Percentiles rank a stretch among this genome's conserved stretches.
Evolutionary conservation across 2,113 vertebrate species (phyloP).

Genomic region (Neolamprologus tretocephalus): DNA sequence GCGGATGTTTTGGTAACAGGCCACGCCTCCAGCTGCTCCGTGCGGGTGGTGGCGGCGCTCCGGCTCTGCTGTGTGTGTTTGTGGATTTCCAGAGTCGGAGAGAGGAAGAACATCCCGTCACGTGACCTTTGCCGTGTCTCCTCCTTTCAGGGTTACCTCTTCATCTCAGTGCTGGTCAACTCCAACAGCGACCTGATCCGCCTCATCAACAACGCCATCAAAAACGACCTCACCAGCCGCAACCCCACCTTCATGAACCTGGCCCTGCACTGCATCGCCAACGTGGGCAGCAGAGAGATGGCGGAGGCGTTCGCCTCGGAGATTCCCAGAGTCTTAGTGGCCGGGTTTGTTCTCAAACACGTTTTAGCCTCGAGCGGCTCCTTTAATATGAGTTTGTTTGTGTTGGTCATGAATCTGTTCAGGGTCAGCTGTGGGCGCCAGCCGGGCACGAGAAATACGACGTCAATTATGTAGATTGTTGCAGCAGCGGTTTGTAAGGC

Average conservation of each 20-base stretch:
- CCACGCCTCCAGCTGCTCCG: neutral
- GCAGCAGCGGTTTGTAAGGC: neutral
- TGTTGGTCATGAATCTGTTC: neutral
- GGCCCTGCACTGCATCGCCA: slow-evolving; percentile 90
- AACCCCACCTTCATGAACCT: slow-evolving; percentile 96
- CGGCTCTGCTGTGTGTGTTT: neutral
- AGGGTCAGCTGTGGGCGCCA: neutral
- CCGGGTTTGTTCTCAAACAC: slow-evolving; percentile 64
- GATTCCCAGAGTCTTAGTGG: slow-evolving; percentile 89
- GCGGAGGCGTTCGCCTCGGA: slow-evolving; percentile 89
- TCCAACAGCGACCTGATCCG: slow-evolving; percentile 91
- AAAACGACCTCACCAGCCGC: slow-evolving; percentile 89
- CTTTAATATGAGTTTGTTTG: neutral
- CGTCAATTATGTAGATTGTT: neutral
- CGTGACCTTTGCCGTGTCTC: neutral
- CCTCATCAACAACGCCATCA: slow-evolving; percentile 91
- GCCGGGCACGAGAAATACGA: neutral
- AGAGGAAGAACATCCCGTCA: fast-evolving
- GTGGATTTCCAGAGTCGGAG: neutral
- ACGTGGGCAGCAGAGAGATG: slow-evolving; percentile 92
- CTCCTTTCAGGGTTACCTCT: slow-evolving; percentile 80
- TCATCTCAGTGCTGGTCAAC: slow-evolving; percentile 92
- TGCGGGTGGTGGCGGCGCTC: neutral
- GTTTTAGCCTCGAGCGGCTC: neutral
- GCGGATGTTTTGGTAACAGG: neutral